These are phyloP conservation scores for Oligia fasciuncula DNA, from an alignment of 2,888 invertebrate species.

Conservation along the genomic window DNA sequence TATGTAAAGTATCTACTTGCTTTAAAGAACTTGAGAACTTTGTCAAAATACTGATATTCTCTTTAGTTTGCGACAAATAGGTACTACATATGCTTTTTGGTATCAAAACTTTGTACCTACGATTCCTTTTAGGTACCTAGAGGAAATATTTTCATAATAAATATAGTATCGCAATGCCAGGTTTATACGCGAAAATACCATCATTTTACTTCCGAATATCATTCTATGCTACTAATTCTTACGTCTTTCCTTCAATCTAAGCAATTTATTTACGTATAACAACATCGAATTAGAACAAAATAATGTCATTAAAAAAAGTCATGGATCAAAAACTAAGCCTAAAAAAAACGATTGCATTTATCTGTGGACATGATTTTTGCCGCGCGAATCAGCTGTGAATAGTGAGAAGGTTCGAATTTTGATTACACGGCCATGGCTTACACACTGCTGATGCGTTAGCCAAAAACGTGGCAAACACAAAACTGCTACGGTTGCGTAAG, in stretches of 20 bases:
- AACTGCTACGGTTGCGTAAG: background rate
- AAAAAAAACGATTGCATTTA: background rate
- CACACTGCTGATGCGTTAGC: no score
- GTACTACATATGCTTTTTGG: background rate
- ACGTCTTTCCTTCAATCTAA: background rate
- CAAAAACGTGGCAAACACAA: no score
- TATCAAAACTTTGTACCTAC: background rate
- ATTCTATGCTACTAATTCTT: background rate
- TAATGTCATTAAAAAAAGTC: background rate
- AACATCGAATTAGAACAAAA: background rate
- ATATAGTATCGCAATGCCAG: background rate
- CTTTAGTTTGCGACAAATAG: background rate
- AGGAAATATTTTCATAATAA: background rate
- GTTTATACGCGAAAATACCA: background rate
- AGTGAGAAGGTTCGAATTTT: background rate
- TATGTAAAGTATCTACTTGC: constrained; percentile 1
- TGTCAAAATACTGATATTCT: background rate
- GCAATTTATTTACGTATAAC: background rate
- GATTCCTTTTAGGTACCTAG: background rate
- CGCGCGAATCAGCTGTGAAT: background rate
- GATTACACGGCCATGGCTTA: background rate
- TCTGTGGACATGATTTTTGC: background rate
- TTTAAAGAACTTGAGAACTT: constrained; percentile 14
- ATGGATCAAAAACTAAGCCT: background rate
- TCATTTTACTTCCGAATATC: background rate